Evolutionary conservation across 2,113 vertebrate genomes (phyloP).

Genomic region (Thamnophis sirtalis): DNA sequence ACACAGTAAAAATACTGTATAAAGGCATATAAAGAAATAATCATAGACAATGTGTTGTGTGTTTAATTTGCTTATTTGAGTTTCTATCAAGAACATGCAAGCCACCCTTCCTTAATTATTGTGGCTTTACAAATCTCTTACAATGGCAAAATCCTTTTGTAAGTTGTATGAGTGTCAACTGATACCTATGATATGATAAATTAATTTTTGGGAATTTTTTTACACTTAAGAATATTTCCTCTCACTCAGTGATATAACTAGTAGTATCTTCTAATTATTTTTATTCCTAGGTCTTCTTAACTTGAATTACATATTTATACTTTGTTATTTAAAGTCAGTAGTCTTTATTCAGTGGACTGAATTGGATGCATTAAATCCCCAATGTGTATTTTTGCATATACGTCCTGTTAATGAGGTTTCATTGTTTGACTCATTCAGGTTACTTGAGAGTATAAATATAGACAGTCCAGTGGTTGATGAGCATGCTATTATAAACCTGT

Average conservation of each 20-base stretch:
- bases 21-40: neutral
- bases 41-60: neutral
- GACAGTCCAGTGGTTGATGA: conserved; percentile 71
- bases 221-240: conserved; percentile 26
- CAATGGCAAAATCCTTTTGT: neutral
- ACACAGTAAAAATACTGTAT: neutral
- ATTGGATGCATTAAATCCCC: conserved; percentile 12
- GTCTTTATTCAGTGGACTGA: conserved; percentile 50
- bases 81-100: neutral
- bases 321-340: neutral
- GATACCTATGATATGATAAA: conserved; percentile 28
- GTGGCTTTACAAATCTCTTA: neutral
- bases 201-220: conserved; percentile 21
- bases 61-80: neutral
- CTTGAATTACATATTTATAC: conserved; percentile 7
- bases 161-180: neutral
- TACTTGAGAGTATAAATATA: conserved; percentile 68
- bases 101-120: neutral
- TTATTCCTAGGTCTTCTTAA: conserved; percentile 18
- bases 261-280: conserved; percentile 7
- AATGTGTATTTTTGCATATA: conserved; percentile 37
- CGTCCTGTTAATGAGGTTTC: conserved; percentile 63
- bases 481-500: conserved; percentile 75
- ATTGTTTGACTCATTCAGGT: conserved; percentile 72
- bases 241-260: conserved; percentile 5